phyloP scores from a whole-genome alignment of 2,797 vertebrate species.

The Coregonus suidteri region DNA sequence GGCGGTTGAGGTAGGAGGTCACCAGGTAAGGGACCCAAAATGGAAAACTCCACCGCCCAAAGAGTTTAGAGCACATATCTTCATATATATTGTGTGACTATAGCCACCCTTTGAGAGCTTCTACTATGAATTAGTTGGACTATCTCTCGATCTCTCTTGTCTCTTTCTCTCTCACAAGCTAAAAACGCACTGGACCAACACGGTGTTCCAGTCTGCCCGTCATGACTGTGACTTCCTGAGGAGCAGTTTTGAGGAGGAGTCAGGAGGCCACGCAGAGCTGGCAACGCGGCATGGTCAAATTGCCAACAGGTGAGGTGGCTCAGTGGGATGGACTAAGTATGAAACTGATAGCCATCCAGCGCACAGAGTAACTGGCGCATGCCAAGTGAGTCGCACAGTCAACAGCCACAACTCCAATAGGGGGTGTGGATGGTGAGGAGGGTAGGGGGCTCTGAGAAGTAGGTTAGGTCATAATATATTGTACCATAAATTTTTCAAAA shows the following conservation, averaged over 20 bases:
- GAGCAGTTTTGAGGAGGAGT: constrained; percentile 80
- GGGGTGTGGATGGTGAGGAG: too few relatives aligned
- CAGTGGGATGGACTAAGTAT: constrained; percentile 80
- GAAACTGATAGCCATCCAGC: constrained; percentile 78
- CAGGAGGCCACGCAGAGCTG: constrained; percentile 76
- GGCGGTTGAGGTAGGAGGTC: constrained; percentile 77
- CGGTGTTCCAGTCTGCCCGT: constrained; percentile 71
- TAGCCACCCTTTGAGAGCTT: too few relatives aligned
- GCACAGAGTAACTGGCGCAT: constrained; percentile 77
- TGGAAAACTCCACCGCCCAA: neutral
- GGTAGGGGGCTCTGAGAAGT: too few relatives aligned
- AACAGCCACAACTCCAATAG: neutral
- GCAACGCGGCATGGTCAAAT: constrained; percentile 75
- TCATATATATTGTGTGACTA: too few relatives aligned
- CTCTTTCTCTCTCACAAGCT: constrained; percentile 50
- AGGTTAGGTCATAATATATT: neutral
- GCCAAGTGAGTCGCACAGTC: constrained; percentile 66
- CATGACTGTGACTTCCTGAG: constrained; percentile 77
- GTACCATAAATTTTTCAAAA: neutral
- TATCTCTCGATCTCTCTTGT: too few relatives aligned
- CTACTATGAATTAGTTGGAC: too few relatives aligned
- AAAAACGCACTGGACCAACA: constrained; percentile 80
- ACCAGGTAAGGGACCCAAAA: constrained; percentile 62
- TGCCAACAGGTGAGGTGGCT: constrained; percentile 78
- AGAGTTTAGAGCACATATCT: neutral